Conservation (phyloP, 2,888 invertebrate species). For the Bellardia bayeri region DNA sequence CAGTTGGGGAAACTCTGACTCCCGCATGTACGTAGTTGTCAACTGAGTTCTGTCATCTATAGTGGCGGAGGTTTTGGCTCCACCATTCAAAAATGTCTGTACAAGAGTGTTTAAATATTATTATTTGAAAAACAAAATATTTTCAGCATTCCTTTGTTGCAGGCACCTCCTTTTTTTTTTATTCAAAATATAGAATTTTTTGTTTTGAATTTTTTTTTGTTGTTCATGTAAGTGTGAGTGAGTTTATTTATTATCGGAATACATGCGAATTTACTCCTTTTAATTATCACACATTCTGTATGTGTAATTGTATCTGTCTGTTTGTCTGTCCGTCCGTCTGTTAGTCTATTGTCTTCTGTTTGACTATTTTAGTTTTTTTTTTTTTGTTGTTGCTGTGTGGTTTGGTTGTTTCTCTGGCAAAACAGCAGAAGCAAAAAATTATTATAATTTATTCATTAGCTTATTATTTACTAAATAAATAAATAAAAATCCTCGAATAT, state of each 20-base stretch:
- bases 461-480: slow-evolving; percentile 63
- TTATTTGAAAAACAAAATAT: slow-evolving; percentile 46
- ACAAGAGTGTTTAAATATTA: slow-evolving; percentile 32
- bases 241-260: slow-evolving; percentile 64
- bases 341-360: slow-evolving; percentile 54
- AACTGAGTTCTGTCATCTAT: not conserved
- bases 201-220: slow-evolving; percentile 14
- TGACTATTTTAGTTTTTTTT: slow-evolving; percentile 40
- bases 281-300: slow-evolving; percentile 62
- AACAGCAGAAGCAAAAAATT: slow-evolving; percentile 42
- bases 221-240: slow-evolving; percentile 36
- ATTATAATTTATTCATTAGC: slow-evolving; percentile 69
- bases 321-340: slow-evolving; percentile 3
- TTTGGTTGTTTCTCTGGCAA: slow-evolving; percentile 56
- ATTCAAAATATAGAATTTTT: slow-evolving; percentile 28
- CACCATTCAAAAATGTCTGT: slow-evolving; percentile 34
- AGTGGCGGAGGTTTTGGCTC: slow-evolving; percentile 43
- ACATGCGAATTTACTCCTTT: slow-evolving; percentile 62
- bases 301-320: not conserved
- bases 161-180: slow-evolving; percentile 62
- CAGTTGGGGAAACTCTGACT: slow-evolving; percentile 21
- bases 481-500: slow-evolving; percentile 71
- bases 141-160: slow-evolving; percentile 61
- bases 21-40: not conserved
- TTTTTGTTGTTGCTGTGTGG: slow-evolving; percentile 24